phyloP scores from a whole-genome alignment of 2,113 vertebrate genomes.

The Candoia aspera region DNA sequence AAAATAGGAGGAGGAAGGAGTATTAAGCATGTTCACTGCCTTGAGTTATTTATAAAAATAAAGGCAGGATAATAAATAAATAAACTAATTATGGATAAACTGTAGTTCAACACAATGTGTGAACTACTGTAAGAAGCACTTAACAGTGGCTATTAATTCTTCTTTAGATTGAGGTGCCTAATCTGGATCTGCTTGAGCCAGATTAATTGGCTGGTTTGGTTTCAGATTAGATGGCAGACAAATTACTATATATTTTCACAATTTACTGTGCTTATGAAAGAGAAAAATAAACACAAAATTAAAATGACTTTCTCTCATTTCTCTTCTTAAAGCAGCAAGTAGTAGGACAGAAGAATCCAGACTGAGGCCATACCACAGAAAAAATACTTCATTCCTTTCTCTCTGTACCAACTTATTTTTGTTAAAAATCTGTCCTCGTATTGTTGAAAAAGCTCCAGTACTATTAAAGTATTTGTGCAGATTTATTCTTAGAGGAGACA shows the following conservation, averaged over 20 bases:
- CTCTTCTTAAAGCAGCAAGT: background rate
- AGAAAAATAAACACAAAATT: too few species aligned
- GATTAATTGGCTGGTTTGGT: background rate
- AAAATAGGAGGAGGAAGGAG: too few species aligned
- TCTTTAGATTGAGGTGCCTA: background rate
- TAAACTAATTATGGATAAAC: background rate
- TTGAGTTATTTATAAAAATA: too few species aligned
- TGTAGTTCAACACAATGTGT: background rate
- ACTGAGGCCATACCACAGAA: background rate
- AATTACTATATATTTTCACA: background rate
- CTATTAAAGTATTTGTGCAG: background rate
- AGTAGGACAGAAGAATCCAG: background rate
- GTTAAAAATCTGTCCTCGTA: background rate
- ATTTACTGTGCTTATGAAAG: background rate
- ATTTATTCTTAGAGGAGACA: background rate
- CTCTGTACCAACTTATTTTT: background rate
- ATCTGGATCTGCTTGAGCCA: background rate
- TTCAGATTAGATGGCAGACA: background rate
- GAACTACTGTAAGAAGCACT: background rate
- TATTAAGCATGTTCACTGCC: too few species aligned
- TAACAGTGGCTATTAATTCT: background rate
- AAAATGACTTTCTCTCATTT: background rate
- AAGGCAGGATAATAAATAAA: too few species aligned
- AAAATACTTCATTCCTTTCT: background rate
- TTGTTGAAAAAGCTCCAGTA: background rate